A percentile compares a stretch with the other conserved stretches of the same genome.
Evolutionary conservation across 2,797 vertebrate species (phyloP).

Genomic region (Gouania willdenowi): DNA sequence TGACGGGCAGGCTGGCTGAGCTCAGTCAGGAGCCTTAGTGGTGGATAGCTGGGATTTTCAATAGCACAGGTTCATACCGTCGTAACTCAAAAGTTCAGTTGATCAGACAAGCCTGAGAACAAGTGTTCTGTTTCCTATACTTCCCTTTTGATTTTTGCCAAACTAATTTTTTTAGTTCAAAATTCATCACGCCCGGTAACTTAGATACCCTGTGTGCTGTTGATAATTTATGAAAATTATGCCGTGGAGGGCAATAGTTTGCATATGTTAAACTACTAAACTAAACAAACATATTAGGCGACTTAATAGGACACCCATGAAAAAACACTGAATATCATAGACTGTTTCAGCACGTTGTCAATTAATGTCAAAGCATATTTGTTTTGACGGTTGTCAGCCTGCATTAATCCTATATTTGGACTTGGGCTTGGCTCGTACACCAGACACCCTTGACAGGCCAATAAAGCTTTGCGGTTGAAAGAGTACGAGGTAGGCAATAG

Average conservation of each 20-base stretch:
- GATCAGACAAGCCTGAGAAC: constrained; percentile 32
- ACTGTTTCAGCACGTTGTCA: constrained; percentile 4
- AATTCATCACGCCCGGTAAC: too few species aligned
- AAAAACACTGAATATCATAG: neutral
- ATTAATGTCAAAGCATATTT: constrained; percentile 29
- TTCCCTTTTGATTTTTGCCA: too few species aligned
- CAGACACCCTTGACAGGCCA: constrained; percentile 2
- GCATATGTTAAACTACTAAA: too few species aligned
- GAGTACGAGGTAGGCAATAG: neutral
- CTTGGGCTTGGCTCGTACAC: constrained; percentile 1
- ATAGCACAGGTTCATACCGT: constrained; percentile 10
- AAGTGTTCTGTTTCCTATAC: too few species aligned
- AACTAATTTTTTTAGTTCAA: too few species aligned
- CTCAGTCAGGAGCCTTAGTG: neutral
- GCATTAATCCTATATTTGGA: constrained; percentile 29
- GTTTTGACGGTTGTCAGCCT: constrained; percentile 18
- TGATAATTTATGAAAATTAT: too few species aligned
- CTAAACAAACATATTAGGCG: neutral
- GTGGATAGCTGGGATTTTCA: constrained; percentile 10
- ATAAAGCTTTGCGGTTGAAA: constrained; percentile 1
- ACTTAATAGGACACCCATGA: neutral
- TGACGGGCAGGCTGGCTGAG: constrained; percentile 3
- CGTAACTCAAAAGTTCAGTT: constrained; percentile 29
- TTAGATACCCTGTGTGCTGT: too few species aligned
- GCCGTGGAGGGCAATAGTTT: too few species aligned